These are phyloP conservation scores for Leucoraja ocellata DNA, from an alignment of 2,797 vertebrate genomes.

Conservation along the genomic window DNA sequence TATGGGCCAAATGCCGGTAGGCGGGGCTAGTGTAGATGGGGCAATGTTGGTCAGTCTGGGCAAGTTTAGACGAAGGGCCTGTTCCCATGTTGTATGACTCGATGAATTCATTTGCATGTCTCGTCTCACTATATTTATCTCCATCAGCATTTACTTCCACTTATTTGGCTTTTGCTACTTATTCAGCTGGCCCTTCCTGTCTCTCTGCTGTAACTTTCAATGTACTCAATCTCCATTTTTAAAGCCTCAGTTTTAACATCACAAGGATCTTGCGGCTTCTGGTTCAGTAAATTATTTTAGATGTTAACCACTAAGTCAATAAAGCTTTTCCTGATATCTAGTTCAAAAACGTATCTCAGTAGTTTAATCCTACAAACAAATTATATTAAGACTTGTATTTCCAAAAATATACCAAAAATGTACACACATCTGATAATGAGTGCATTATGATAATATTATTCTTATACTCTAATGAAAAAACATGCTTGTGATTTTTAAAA, in stretches of 20 bases:
- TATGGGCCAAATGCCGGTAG: too few species aligned
- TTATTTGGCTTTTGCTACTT: too few species aligned
- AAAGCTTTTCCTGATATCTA: not conserved
- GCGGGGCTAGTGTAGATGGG: too few species aligned
- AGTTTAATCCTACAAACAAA: not conserved
- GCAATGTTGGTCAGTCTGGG: too few species aligned
- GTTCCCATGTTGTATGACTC: too few species aligned
- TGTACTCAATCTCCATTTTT: not conserved
- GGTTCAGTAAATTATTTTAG: not conserved
- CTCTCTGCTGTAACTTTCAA: too few species aligned
- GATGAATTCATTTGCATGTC: not conserved
- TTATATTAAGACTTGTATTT: not conserved
- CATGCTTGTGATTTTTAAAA: not conserved
- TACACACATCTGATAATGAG: not conserved
- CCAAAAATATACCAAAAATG: not conserved
- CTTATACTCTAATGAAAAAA: not conserved
- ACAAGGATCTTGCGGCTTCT: not conserved
- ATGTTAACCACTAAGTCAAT: not conserved
- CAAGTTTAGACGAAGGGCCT: too few species aligned
- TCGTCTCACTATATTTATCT: too few species aligned
- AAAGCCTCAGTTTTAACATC: not conserved
- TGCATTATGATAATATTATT: not conserved
- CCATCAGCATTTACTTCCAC: too few species aligned
- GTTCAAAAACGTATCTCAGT: not conserved
- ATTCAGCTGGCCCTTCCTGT: too few species aligned